Evolutionary conservation across 2,888 invertebrate species (phyloP).

Genomic region (Notocelia uddmanniana): DNA sequence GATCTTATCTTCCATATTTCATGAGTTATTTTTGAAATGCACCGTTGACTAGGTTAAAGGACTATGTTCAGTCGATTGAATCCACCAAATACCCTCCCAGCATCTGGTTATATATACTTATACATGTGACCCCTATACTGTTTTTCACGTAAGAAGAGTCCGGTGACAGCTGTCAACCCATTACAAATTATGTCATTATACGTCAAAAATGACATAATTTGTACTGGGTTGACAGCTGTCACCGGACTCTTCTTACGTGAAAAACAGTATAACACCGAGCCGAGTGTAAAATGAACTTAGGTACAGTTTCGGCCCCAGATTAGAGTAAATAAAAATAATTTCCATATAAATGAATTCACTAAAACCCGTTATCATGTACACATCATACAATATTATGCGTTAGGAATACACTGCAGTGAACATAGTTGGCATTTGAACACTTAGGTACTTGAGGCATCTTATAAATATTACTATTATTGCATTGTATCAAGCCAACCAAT

Average conservation of each 20-base stretch:
- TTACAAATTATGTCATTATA: too few species aligned
- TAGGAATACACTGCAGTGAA: conserved; percentile 36
- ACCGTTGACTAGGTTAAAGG: not conserved
- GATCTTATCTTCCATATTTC: not conserved
- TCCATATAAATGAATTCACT: conserved; percentile 27
- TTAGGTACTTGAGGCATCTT: conserved; percentile 35
- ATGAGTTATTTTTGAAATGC: not conserved
- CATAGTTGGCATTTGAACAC: conserved; percentile 38
- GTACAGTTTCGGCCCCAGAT: conserved; percentile 7
- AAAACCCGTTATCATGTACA: conserved; percentile 30
- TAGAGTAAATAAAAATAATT: conserved; percentile 32
- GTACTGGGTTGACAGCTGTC: too few species aligned
- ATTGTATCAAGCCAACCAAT: conserved; percentile 28
- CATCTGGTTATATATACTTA: not conserved
- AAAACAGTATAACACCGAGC: too few species aligned
- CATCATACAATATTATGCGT: conserved; percentile 41
- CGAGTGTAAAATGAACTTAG: not conserved
- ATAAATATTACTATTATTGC: conserved; percentile 40
- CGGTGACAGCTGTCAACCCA: too few species aligned
- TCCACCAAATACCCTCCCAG: too few species aligned
- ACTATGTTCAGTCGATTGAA: not conserved
- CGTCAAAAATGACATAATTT: too few species aligned
- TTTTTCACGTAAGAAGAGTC: too few species aligned
- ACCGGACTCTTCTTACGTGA: too few species aligned
- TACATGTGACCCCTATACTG: too few species aligned